These are phyloP conservation scores for Lutjanus argentimaculatus DNA, from an alignment of 2,797 vertebrate genomes.

Conservation along the genomic window DNA sequence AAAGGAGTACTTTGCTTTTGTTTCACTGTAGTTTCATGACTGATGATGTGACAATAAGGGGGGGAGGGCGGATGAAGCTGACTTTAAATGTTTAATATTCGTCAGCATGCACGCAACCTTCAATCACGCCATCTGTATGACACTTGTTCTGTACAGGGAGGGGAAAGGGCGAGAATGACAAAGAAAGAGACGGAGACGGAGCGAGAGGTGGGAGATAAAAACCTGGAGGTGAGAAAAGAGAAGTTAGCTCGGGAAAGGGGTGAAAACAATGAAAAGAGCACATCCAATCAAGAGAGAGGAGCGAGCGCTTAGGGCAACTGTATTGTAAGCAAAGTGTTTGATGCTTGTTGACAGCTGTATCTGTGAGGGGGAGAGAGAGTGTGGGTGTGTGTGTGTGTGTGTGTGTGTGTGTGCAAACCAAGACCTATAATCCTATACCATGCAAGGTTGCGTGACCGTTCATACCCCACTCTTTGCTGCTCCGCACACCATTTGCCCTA, in stretches of 20 bases:
- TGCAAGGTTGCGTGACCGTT: constrained; percentile 74
- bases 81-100: constrained; percentile 75
- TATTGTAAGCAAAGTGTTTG: constrained; percentile 65
- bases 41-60: constrained; percentile 43
- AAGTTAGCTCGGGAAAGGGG: constrained; percentile 27
- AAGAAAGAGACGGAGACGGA: neutral
- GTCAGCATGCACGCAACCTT: constrained; percentile 56
- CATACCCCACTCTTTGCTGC: constrained; percentile 68
- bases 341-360: constrained; percentile 80
- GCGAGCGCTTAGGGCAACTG: constrained; percentile 52
- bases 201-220: constrained; percentile 12
- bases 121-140: constrained; percentile 61
- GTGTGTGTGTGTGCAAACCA: constrained; percentile 39
- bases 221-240: constrained; percentile 56
- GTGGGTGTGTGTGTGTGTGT: constrained; percentile 21
- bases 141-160: constrained; percentile 36
- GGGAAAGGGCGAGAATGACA: constrained; percentile 19
- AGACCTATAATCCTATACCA: constrained; percentile 75
- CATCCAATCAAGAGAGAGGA: constrained; percentile 53
- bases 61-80: neutral
- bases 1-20: constrained; percentile 47
- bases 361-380: constrained; percentile 28
- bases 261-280: constrained; percentile 51
- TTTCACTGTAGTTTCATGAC: constrained; percentile 44
- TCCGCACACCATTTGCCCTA: constrained; percentile 70